These are phyloP conservation scores for Hydropsyche betteni DNA, from an alignment of 2,888 invertebrate genomes.

Conservation along the genomic window DNA sequence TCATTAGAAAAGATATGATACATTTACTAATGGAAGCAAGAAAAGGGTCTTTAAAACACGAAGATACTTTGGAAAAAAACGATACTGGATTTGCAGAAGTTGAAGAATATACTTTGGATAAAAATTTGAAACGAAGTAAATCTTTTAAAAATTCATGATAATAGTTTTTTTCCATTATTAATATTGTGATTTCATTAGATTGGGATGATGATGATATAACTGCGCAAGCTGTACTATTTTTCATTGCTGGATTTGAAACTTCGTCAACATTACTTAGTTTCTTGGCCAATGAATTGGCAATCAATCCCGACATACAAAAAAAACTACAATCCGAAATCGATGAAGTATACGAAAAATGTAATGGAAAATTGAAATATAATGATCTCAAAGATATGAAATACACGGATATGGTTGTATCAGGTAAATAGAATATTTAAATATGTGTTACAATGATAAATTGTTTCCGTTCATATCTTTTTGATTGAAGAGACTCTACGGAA, in stretches of 20 bases:
- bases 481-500: not conserved
- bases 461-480: too few species aligned
- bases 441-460: too few species aligned
- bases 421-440: slow-evolving; percentile 44
- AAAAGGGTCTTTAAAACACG: slow-evolving; percentile 57
- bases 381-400: slow-evolving; percentile 54
- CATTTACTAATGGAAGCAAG: slow-evolving; percentile 66
- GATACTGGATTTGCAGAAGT: slow-evolving; percentile 60
- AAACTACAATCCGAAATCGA: slow-evolving; percentile 56
- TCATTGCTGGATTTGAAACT: slow-evolving; percentile 55
- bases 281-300: slow-evolving; percentile 53
- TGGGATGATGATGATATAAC: slow-evolving; percentile 53
- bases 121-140: slow-evolving; percentile 56
- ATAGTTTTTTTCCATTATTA: slow-evolving; percentile 1
- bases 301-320: slow-evolving; percentile 53
- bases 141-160: not conserved
- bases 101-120: slow-evolving; percentile 59
- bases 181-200: slow-evolving; percentile 30
- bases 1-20: slow-evolving; percentile 65
- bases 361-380: slow-evolving; percentile 52
- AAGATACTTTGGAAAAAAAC: slow-evolving; percentile 52
- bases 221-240: slow-evolving; percentile 55
- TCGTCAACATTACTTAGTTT: slow-evolving; percentile 54
- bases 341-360: slow-evolving; percentile 50
- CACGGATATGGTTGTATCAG: slow-evolving; percentile 56